phyloP scores from a whole-genome alignment of 35 echinoderm and acorn worm genomes.

The Lytechinus pictus region DNA sequence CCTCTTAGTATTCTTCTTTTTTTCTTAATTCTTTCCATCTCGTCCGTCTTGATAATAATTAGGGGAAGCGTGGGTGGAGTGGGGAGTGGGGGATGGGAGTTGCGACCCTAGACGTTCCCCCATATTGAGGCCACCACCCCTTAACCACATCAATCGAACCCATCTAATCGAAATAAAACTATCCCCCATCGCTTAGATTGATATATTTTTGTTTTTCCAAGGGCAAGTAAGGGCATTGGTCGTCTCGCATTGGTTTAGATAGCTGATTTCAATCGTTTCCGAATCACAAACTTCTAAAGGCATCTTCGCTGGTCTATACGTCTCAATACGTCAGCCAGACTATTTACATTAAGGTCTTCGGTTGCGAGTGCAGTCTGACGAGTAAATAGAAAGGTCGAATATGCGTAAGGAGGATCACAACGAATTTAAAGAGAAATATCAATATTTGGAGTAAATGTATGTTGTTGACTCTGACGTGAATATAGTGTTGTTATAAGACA shows the following conservation, averaged over 20 bases:
- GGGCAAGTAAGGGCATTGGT: not conserved
- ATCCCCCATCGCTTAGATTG: not conserved
- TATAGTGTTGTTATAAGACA: too few species aligned
- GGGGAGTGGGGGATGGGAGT: too few species aligned
- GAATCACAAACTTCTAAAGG: not conserved
- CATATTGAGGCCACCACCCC: too few species aligned
- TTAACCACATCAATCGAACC: not conserved
- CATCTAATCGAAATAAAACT: not conserved
- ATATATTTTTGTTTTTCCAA: not conserved
- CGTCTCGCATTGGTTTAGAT: slow-evolving; percentile 14
- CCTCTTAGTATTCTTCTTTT: too few species aligned
- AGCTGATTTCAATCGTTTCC: slow-evolving; percentile 37
- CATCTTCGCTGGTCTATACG: not conserved
- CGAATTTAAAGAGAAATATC: not conserved
- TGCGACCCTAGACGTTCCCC: too few species aligned
- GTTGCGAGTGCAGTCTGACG: not conserved
- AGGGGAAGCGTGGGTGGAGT: too few species aligned
- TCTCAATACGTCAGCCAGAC: not conserved
- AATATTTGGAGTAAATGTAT: not conserved
- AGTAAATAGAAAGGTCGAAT: not conserved
- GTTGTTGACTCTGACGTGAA: too few species aligned
- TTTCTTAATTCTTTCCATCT: too few species aligned
- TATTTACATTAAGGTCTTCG: not conserved
- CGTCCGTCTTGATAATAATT: too few species aligned
- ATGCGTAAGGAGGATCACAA: not conserved